Evolutionary conservation across 2,113 vertebrate species (phyloP), one percentile per base, ranked within the genome.

Genomic region (Alligator sinensis): DNA sequence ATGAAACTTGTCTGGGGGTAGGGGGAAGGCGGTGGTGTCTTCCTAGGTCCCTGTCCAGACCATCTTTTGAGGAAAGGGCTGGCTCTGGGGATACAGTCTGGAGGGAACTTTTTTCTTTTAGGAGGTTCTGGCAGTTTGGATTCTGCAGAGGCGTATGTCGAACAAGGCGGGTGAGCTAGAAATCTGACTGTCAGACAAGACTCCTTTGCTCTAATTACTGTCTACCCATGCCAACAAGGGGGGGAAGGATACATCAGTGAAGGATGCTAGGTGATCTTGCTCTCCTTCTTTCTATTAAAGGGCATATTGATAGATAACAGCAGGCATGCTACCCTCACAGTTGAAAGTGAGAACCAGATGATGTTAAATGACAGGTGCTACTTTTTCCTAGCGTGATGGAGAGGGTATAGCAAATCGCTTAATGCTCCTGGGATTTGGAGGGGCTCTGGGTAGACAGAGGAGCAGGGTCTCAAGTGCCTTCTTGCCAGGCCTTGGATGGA

Each of bases 161-260:
- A 28, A 84, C 22, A 64, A 8, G 7, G 47, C 9, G 47, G 47
- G 47, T 47, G 47, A 47, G 47, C 47, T 47, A 47, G 47, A 47
- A 47, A 47, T 47, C 9, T 47, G 47, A 47, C 47, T 47, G 47
- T 47, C 47, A 47, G 47, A 24, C 2, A 63, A 75, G 57, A 62
- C 21, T 57, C 91, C 66, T 78, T 18, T 18, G 78, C 84, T 34
- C 21, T 87, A 77, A 61, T 86, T 22, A 5, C 55, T 82, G 75
- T 38, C 82, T 7, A 7, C 1, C 12, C 24, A 8, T 82, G 19
- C 18, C 34, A 59, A 28, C 68, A 81, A 63, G 63, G 28, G 62
- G 75, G 62, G 25, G 91, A 28, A n/a, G 0, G 0, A 28, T 87
- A 68, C 68, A 68, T 88, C 66, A 82, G 74, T 0, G 0, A 83